Percentiles rank a stretch among this genome's conserved stretches.
Conservation (phyloP, 2,797 vertebrate species). For the Distichodus sexfasciatus region DNA sequence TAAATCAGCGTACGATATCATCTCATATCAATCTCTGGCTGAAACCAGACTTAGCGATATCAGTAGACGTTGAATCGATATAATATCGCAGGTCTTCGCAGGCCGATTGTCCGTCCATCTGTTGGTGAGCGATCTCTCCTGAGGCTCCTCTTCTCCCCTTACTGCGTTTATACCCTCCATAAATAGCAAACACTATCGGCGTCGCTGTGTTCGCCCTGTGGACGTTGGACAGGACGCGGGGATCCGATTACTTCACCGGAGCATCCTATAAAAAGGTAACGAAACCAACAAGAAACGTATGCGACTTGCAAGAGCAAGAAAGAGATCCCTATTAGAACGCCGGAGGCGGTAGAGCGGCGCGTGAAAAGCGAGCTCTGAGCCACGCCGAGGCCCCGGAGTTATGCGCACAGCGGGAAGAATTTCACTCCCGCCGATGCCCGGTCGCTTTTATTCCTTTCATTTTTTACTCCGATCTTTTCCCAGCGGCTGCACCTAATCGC, state of each 20-base stretch:
- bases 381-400: slow-evolving; percentile 11
- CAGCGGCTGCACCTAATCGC: slow-evolving; percentile 28
- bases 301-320: slow-evolving; percentile 10
- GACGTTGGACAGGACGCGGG: not conserved
- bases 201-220: slow-evolving; percentile 22
- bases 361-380: slow-evolving; percentile 25
- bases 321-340: slow-evolving; percentile 17
- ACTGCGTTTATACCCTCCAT: slow-evolving; percentile 27
- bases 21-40: too few relatives aligned
- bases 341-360: slow-evolving; percentile 9
- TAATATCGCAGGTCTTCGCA: too few relatives aligned
- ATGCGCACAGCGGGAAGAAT: slow-evolving; percentile 28
- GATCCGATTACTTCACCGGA: slow-evolving; percentile 10
- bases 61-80: too few relatives aligned
- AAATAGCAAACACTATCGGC: slow-evolving; percentile 48
- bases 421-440: slow-evolving; percentile 20
- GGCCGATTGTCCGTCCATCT: too few relatives aligned
- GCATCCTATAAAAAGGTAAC: not conserved
- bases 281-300: slow-evolving; percentile 14
- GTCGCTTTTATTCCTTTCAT: too few relatives aligned
- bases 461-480: too few relatives aligned
- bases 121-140: slow-evolving; percentile 34
- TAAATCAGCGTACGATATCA: too few relatives aligned
- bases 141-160: slow-evolving; percentile 30
- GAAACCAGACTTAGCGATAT: too few relatives aligned